A percentile compares a stretch with the other conserved stretches of the same genome.
These are phyloP conservation scores for Rhyacophila brunnea DNA, from an alignment of 1,140 invertebrate genomes.

Conservation along the genomic window DNA sequence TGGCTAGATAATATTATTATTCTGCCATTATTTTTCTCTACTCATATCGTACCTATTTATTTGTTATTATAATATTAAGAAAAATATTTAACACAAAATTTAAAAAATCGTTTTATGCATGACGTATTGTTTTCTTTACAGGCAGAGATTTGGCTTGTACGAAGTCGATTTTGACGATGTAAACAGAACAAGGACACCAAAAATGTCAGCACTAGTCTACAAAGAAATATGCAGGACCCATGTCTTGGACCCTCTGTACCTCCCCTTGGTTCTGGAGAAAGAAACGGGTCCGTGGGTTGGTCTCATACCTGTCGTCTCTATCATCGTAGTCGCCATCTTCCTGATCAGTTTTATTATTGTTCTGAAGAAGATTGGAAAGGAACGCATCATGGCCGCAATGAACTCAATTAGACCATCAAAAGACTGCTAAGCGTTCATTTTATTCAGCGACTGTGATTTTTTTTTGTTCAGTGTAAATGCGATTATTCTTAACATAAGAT, in stretches of 20 bases:
- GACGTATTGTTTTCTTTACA: constrained; percentile 41
- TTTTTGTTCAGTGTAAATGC: too few species aligned
- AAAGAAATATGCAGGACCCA: constrained; percentile 54
- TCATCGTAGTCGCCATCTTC: constrained; percentile 28
- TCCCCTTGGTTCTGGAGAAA: constrained; percentile 36
- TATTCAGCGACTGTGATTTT: background rate
- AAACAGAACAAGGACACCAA: constrained; percentile 60
- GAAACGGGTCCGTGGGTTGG: constrained; percentile 26
- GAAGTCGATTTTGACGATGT: constrained; percentile 66
- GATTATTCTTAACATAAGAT: too few species aligned
- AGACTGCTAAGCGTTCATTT: background rate
- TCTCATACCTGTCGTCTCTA: constrained; percentile 20
- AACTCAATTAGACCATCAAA: constrained; percentile 27
- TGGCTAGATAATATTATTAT: too few species aligned
- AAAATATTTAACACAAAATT: too few species aligned
- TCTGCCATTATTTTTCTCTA: too few species aligned
- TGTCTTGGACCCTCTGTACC: constrained; percentile 44
- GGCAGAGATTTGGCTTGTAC: constrained; percentile 66
- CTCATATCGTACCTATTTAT: too few species aligned
- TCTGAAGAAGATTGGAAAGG: constrained; percentile 32
- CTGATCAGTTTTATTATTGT: constrained; percentile 34
- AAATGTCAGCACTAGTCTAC: constrained; percentile 62
- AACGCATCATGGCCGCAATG: constrained; percentile 22
- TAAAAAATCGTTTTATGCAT: too few species aligned
- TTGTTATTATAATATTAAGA: too few species aligned